Evolutionary conservation across 2,797 vertebrate genomes (phyloP).

Genomic region (Poeciliopsis turneri): DNA sequence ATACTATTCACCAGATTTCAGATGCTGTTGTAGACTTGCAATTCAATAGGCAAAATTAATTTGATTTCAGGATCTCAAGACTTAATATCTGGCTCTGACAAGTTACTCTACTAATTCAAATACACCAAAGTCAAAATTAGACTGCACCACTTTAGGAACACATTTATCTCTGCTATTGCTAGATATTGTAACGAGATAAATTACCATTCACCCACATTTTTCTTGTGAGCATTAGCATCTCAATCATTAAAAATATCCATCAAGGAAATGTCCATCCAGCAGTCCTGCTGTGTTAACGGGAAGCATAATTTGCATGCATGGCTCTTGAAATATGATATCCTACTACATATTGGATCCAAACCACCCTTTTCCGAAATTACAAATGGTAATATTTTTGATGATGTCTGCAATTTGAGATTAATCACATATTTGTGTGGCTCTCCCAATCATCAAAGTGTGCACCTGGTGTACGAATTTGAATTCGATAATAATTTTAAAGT

Average conservation of each 20-base stretch:
- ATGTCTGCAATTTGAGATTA: background rate
- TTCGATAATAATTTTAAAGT: background rate
- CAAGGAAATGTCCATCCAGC: background rate
- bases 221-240: background rate
- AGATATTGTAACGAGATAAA: background rate
- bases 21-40: constrained; percentile 14
- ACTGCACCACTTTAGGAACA: background rate
- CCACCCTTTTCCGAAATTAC: background rate
- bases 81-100: background rate
- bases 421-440: background rate
- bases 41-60: background rate
- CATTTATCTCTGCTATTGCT: background rate
- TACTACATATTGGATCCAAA: background rate
- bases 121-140: background rate
- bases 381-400: background rate
- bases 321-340: too few relatives aligned
- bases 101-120: background rate
- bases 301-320: background rate
- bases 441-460: background rate
- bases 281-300: background rate
- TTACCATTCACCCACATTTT: background rate
- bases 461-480: background rate
- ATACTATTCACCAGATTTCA: constrained; percentile 2
- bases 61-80: constrained; percentile 1
- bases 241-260: background rate